Evolutionary conservation across 1,140 invertebrate species (phyloP).

Genomic region (Drosophila neocordata): DNA sequence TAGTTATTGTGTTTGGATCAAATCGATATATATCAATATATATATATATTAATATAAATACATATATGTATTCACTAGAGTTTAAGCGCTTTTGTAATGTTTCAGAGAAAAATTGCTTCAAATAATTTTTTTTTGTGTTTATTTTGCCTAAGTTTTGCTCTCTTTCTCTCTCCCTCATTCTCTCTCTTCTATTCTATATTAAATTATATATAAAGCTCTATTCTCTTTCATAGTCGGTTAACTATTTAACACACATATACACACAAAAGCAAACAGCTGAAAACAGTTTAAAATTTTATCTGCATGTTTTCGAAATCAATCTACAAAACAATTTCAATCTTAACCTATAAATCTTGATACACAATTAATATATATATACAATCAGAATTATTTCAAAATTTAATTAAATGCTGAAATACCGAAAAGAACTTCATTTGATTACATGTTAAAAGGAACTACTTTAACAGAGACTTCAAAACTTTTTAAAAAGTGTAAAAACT

Average conservation of each 20-base stretch:
- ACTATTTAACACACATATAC: background rate
- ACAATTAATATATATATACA: background rate
- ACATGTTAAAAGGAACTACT: too few species aligned
- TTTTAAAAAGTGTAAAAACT: too few species aligned
- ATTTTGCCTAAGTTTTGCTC: constrained; percentile 53
- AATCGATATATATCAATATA: constrained; percentile 41
- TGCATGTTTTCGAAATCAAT: constrained; percentile 7
- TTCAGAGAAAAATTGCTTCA: constrained; percentile 62
- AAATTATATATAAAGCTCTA: background rate
- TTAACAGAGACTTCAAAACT: too few species aligned
- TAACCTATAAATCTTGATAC: constrained; percentile 5
- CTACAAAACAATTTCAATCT: constrained; percentile 16
- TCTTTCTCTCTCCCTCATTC: constrained; percentile 23
- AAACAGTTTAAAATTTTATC: constrained; percentile 6
- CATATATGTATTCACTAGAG: constrained; percentile 45
- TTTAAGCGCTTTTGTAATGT: constrained; percentile 73
- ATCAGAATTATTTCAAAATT: background rate
- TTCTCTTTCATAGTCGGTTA: constrained; percentile 1
- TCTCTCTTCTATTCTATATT: constrained; percentile 27
- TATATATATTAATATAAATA: constrained; percentile 32
- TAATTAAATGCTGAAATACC: background rate
- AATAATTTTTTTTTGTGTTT: constrained; percentile 41
- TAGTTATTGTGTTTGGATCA: constrained; percentile 61
- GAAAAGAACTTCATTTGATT: background rate
- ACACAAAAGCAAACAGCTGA: background rate